Evolutionary conservation across 35 echinoderm and acorn worm species (phyloP).

Genomic region (Ophioderma brevispina): DNA sequence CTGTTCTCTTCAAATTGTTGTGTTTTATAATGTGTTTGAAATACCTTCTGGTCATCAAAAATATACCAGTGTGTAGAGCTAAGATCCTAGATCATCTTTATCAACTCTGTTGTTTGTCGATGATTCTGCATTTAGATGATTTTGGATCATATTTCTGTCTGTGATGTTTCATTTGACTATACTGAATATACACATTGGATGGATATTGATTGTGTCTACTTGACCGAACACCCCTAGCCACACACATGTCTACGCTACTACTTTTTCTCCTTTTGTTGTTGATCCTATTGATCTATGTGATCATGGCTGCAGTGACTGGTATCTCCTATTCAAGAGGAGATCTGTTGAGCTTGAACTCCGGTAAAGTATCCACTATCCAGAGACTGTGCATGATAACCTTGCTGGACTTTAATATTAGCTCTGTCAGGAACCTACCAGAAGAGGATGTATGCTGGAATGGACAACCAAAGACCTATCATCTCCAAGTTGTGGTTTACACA

Average conservation of each 20-base stretch:
- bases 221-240: neutral
- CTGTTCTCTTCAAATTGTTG: neutral
- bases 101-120: constrained; percentile 14
- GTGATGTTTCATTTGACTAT: constrained; percentile 15
- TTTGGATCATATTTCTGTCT: constrained; percentile 20
- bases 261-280: constrained; percentile 20
- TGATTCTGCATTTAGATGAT: constrained; percentile 33
- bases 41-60: constrained; percentile 23
- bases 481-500: constrained; percentile 9
- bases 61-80: constrained; percentile 34
- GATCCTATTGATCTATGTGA: constrained; percentile 40
- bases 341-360: constrained; percentile 18
- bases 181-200: constrained; percentile 33
- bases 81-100: constrained; percentile 38
- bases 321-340: constrained; percentile 36
- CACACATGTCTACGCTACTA: constrained; percentile 33
- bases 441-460: constrained; percentile 34
- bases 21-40: neutral
- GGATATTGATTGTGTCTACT: constrained; percentile 4
- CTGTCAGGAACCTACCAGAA: constrained; percentile 23
- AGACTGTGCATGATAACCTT: constrained; percentile 41
- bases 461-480: constrained; percentile 18
- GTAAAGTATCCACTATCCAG: constrained; percentile 8
- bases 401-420: constrained; percentile 31
- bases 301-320: constrained; percentile 26